Evolutionary conservation across 2,888 invertebrate species (phyloP).

Genomic region (Alloscopus bannaensis): DNA sequence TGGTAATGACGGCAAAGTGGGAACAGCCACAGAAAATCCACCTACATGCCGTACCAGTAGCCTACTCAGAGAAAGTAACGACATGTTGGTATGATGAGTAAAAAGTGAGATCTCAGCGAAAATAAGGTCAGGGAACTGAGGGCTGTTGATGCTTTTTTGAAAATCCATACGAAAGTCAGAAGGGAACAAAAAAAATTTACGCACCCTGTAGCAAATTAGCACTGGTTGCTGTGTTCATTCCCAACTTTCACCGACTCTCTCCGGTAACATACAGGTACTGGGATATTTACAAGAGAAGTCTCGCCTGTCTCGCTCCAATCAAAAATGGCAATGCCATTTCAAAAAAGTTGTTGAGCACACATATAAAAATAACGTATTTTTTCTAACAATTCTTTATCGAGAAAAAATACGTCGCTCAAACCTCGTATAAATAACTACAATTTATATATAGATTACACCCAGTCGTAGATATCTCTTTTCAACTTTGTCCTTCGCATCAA

Average conservation of each 20-base stretch:
- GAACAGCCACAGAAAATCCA: too few species aligned
- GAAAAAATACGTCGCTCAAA: too few species aligned
- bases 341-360: too few species aligned
- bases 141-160: conserved; percentile 36
- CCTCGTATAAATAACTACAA: too few species aligned
- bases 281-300: too few species aligned
- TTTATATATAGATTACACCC: neutral
- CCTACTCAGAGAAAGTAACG: too few species aligned
- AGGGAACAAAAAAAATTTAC: conserved; percentile 44
- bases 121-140: conserved; percentile 47
- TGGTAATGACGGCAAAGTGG: too few species aligned
- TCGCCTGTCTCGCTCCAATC: neutral
- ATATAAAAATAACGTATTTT: neutral
- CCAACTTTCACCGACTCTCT: neutral
- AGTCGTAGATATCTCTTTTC: too few species aligned
- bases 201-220: conserved; percentile 34
- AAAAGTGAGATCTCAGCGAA: neutral
- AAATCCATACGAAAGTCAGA: conserved; percentile 50
- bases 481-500: conserved; percentile 32
- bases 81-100: neutral
- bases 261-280: too few species aligned
- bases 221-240: neutral
- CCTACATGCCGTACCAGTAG: too few species aligned
- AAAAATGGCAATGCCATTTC: neutral
- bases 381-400: neutral